Evolutionary conservation across 2,888 invertebrate species (phyloP), one percentile per base, ranked within the genome.

Genomic region (Pachliopta kotzebuea): DNA sequence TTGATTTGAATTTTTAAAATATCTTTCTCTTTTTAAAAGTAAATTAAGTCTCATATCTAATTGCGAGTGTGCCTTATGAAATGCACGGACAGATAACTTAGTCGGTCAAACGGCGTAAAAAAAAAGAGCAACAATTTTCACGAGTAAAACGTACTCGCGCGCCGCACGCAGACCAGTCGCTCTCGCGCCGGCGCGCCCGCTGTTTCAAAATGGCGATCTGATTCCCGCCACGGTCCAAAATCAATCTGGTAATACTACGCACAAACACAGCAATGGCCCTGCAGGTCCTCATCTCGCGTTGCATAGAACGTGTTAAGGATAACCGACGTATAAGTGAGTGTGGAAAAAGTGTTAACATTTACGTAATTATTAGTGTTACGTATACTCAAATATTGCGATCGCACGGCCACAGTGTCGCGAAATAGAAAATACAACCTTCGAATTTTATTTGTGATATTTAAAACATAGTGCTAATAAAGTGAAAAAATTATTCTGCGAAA

Each of bases 61-160:
- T 56, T 62, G 31, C 65, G 58, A 58, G 37, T 58, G 58, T 57
- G 50, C 26, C 62, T 66, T 66, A 66, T 62, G 65, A 66, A 66
- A 66, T 62, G 65, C 65, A 62, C 65, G 62, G 65, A 37, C 65
- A 66, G 65, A 66, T 66, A 66, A 62, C 65, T 66, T 62, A 62
- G 62, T 66, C 62, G 65, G 62, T 62, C 58, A 65, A 62, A 61
- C 58, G 49, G 49, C 62, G 65, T 58, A 59, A 65, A 65, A 65
- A 65, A 65, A 63, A 61, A 37, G n/a, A n/a, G n/a, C 11, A 66
- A 62, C 61, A 62, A 66, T 66, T 66, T 66, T 66, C 65, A 66
- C 65, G 62, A 66, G 65, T 66, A 66, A 66, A 66, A 66, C 65
- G 59, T 66, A 66, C 65, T 66, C 59, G 65, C 65, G 50, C 65